Evolutionary conservation across 2,888 invertebrate species (phyloP).

Genomic region (Tupiocoris notatus): DNA sequence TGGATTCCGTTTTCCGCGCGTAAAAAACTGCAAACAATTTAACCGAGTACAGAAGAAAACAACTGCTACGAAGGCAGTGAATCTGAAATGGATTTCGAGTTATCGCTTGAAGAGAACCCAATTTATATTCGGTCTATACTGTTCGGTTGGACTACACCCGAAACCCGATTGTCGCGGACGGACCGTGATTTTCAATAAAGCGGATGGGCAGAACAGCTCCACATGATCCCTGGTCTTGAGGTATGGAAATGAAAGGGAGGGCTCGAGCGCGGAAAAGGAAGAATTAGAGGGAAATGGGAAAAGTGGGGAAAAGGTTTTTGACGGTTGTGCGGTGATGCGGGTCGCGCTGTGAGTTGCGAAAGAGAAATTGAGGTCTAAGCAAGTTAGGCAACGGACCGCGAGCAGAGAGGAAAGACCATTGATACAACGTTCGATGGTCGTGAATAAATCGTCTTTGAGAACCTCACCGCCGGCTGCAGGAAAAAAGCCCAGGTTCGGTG

Average conservation of each 20-base stretch:
- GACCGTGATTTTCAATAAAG: slow-evolving; percentile 3
- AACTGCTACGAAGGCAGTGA: not conserved
- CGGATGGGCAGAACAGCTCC: not conserved
- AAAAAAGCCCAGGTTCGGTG: too few relatives aligned
- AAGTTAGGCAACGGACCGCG: slow-evolving; percentile 33
- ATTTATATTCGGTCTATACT: not conserved
- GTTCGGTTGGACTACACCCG: not conserved
- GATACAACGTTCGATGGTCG: slow-evolving; percentile 29
- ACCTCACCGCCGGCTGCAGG: not conserved
- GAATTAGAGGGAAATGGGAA: not conserved
- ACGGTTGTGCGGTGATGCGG: not conserved
- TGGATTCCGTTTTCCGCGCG: too few relatives aligned
- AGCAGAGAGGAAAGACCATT: not conserved
- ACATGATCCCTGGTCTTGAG: not conserved
- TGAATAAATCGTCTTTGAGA: slow-evolving; percentile 37
- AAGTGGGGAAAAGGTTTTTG: slow-evolving; percentile 13
- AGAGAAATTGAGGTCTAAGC: slow-evolving; percentile 22
- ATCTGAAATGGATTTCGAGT: not conserved
- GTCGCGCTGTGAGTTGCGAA: not conserved
- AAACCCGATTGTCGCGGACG: not conserved
- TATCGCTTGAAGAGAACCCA: not conserved
- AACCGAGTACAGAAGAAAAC: not conserved
- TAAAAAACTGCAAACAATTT: too few relatives aligned
- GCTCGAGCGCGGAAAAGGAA: too few relatives aligned
- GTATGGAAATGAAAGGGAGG: slow-evolving; percentile 20